Percentiles rank a stretch among this genome's conserved stretches.
These are phyloP conservation scores for Etheostoma nigrum DNA, from an alignment of 2,797 vertebrate genomes.

Conservation along the genomic window DNA sequence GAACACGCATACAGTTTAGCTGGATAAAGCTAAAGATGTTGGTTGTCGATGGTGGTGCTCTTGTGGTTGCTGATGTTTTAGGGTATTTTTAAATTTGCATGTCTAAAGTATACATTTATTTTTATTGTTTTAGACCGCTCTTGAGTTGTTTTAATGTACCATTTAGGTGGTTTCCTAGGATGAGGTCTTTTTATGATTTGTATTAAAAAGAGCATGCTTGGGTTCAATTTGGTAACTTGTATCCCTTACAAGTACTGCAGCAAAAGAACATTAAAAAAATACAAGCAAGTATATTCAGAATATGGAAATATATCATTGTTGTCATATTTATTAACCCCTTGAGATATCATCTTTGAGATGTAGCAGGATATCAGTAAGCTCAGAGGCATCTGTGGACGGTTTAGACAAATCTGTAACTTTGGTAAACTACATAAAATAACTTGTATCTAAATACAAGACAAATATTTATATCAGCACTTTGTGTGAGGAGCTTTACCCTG, in stretches of 20 bases:
- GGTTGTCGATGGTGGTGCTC: too few species aligned
- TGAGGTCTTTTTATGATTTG: too few species aligned
- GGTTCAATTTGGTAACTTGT: background rate
- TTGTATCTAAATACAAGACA: background rate
- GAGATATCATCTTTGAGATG: background rate
- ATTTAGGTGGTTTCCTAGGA: too few species aligned
- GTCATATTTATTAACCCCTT: background rate
- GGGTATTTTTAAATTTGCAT: too few species aligned
- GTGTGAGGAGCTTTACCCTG: background rate
- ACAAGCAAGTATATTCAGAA: too few species aligned
- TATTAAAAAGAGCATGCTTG: too few species aligned
- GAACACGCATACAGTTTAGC: background rate
- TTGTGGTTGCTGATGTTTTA: too few species aligned
- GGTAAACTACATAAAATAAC: too few species aligned
- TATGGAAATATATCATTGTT: background rate
- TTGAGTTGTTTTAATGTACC: too few species aligned
- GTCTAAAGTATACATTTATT: too few species aligned
- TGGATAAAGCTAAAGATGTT: background rate
- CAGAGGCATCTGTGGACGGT: background rate
- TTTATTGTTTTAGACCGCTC: too few species aligned
- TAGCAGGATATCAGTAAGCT: background rate
- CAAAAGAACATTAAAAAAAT: background rate
- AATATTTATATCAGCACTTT: background rate
- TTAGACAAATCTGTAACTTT: background rate
- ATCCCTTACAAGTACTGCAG: background rate